A percentile compares a stretch with the other conserved stretches of the same genome.
These are phyloP conservation scores for Drosophila tropicalis DNA, from an alignment of 1,140 invertebrate species.

Conservation along the genomic window DNA sequence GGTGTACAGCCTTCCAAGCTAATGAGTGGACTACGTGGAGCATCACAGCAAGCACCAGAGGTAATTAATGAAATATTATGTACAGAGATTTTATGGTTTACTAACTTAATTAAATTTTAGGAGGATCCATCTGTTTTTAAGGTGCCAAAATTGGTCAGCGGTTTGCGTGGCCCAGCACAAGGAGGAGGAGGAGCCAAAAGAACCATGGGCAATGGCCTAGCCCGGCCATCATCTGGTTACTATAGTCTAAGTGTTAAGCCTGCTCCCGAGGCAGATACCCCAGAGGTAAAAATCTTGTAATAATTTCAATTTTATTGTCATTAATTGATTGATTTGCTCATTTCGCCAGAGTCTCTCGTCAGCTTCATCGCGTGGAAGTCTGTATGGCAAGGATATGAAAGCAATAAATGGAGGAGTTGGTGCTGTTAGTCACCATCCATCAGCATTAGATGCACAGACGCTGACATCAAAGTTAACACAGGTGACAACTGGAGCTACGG, in stretches of 20 bases:
- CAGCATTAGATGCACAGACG: conserved; percentile 43
- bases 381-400: conserved; percentile 62
- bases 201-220: conserved; percentile 58
- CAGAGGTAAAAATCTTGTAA: conserved; percentile 37
- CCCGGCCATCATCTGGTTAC: conserved; percentile 77
- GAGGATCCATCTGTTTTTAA: conserved; percentile 66
- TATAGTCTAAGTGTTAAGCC: conserved; percentile 69
- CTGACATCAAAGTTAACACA: conserved; percentile 64
- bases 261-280: conserved; percentile 55
- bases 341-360: conserved; percentile 71
- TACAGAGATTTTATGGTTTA: not conserved
- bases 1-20: conserved; percentile 37
- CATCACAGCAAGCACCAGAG: conserved; percentile 37
- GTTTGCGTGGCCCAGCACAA: conserved; percentile 54
- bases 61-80: conserved; percentile 11
- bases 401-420: conserved; percentile 24
- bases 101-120: conserved; percentile 2
- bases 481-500: conserved; percentile 66
- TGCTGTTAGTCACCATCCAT: conserved; percentile 15
- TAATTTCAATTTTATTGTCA: not conserved
- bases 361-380: conserved; percentile 74
- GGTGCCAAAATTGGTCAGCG: conserved; percentile 68
- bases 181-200: conserved; percentile 40
- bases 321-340: not conserved
- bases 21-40: conserved; percentile 23